Conservation (phyloP, 2,113 vertebrate genomes). For the Sylvia atricapilla region DNA sequence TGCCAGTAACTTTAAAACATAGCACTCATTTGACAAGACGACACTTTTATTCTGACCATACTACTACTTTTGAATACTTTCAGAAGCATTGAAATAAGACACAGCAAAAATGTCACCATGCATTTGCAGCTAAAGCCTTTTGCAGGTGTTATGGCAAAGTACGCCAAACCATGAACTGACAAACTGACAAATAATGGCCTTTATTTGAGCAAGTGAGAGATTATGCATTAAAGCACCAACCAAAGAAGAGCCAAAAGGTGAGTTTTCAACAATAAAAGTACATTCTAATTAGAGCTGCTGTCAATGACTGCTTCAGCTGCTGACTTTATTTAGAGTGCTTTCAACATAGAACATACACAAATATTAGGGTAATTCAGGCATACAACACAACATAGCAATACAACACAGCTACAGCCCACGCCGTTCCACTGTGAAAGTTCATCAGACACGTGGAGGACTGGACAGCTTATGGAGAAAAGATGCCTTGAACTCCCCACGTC, state of each 20-base stretch:
- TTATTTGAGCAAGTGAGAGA: not conserved
- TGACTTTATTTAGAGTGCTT: not conserved
- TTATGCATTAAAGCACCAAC: not conserved
- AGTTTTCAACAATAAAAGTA: not conserved
- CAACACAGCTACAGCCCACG: not conserved
- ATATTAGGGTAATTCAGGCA: not conserved
- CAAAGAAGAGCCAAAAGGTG: not conserved
- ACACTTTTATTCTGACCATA: not conserved
- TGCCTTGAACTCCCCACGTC: not conserved
- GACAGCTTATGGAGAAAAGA: not conserved
- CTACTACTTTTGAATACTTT: not conserved
- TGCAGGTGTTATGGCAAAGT: not conserved
- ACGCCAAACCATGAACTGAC: not conserved
- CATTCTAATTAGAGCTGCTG: not conserved
- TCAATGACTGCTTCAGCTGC: not conserved
- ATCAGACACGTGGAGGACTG: not conserved
- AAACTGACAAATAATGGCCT: not conserved
- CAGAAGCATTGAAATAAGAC: not conserved
- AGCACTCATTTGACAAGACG: not conserved
- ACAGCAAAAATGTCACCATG: not conserved
- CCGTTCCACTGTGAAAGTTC: not conserved
- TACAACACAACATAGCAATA: not conserved
- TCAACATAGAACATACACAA: not conserved
- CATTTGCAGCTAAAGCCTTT: not conserved
- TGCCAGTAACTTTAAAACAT: not conserved